Conservation (phyloP, 2,888 invertebrate species). For the Parasteatoda lunata region DNA sequence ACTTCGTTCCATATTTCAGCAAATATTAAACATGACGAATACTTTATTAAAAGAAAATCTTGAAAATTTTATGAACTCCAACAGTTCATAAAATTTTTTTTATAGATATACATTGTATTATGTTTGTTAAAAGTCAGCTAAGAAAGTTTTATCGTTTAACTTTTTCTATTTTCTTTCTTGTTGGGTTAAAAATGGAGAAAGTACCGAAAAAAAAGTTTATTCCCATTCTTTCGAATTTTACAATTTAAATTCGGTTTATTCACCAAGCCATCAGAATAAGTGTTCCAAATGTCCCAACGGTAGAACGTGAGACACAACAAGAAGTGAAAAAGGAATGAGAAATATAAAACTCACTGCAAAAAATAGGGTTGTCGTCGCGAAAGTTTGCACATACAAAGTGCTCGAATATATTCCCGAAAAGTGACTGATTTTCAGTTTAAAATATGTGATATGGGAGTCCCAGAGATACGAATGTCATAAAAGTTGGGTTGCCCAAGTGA, state of each 20-base stretch:
- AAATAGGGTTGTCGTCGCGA: neutral
- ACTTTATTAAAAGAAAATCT: too few species aligned
- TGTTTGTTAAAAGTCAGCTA: too few species aligned
- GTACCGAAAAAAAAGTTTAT: neutral
- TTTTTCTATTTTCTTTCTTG: too few species aligned
- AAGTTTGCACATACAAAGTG: neutral
- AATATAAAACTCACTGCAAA: neutral
- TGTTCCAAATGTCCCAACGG: slow-evolving; percentile 5
- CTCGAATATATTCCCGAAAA: slow-evolving; percentile 18
- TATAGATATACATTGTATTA: too few species aligned
- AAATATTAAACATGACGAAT: too few species aligned
- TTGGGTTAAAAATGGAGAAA: too few species aligned
- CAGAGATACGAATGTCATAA: slow-evolving; percentile 24
- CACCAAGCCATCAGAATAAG: slow-evolving; percentile 1
- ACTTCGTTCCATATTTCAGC: too few species aligned
- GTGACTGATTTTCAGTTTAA: slow-evolving; percentile 50
- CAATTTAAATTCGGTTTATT: slow-evolving; percentile 2
- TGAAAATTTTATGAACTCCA: too few species aligned
- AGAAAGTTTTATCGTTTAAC: too few species aligned
- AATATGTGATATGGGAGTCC: slow-evolving; percentile 42
- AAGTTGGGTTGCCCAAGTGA: slow-evolving; percentile 24
- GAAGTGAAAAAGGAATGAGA: neutral
- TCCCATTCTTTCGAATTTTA: neutral
- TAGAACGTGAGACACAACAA: neutral
- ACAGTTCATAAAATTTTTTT: too few species aligned